Percentiles rank a stretch among this genome's conserved stretches.
Conservation (phyloP, 2,797 vertebrate genomes). For the Urocyon cinereoargenteus region DNA sequence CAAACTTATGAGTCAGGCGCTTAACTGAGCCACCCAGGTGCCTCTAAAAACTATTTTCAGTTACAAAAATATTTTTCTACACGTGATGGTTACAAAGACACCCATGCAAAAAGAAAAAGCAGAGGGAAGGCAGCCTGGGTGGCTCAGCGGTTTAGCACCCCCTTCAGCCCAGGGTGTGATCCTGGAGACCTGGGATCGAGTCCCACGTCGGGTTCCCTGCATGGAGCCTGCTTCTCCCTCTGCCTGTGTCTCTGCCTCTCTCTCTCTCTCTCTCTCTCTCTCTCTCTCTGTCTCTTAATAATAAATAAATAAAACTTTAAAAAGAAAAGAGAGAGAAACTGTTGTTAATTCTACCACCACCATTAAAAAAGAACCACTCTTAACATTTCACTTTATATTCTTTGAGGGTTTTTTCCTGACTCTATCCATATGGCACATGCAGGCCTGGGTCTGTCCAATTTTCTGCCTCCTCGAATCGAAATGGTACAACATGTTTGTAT, state of each 20-base stretch:
- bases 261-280: no score
- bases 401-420: neutral
- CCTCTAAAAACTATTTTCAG: neutral
- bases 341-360: neutral
- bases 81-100: neutral
- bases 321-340: neutral
- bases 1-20: neutral
- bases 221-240: no score
- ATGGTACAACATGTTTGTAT: neutral
- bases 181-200: no score
- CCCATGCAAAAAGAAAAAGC: neutral
- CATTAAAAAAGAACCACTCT: neutral
- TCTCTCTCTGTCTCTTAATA: no score
- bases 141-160: no score
- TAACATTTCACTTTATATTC: slow-evolving; percentile 34
- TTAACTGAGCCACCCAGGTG: neutral
- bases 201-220: no score
- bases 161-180: no score
- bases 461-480: neutral
- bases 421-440: neutral
- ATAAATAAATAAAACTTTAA: no score
- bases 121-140: neutral
- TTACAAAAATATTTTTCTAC: slow-evolving; percentile 17
- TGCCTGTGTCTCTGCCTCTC: no score
- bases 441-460: neutral